A percentile compares a stretch with the other conserved stretches of the same genome.
Conservation (phyloP, 2,888 invertebrate species). For the Aphodius granarius region DNA sequence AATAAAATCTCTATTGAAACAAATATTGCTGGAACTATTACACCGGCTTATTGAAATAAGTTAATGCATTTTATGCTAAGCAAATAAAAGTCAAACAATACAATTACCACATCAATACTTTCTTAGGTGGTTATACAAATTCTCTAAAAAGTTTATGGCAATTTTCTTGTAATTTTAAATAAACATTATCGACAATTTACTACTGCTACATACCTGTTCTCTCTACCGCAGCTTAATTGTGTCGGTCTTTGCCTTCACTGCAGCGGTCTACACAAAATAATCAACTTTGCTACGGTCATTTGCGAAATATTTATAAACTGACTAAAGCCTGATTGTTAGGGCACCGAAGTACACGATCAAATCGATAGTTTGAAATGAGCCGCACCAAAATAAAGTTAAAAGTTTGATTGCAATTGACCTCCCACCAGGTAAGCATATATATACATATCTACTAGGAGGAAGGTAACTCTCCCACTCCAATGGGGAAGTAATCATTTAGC, state of each 20-base stretch:
- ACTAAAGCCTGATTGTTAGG: background rate
- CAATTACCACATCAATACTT: background rate
- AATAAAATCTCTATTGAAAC: background rate
- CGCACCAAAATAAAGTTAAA: background rate
- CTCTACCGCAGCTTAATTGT: background rate
- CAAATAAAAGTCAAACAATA: background rate
- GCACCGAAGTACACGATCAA: background rate
- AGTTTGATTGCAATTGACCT: background rate
- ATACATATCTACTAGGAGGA: background rate
- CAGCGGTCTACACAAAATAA: background rate
- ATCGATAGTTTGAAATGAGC: background rate
- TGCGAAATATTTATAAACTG: background rate
- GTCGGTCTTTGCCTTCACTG: background rate
- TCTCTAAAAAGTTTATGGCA: no score
- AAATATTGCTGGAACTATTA: background rate
- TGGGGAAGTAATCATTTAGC: background rate
- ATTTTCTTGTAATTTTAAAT: no score
- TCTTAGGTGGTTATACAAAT: background rate
- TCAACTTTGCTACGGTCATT: background rate
- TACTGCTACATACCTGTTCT: background rate
- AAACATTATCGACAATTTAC: background rate
- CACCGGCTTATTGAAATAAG: background rate
- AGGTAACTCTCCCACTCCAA: background rate
- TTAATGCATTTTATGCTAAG: background rate
- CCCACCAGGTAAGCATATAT: background rate